These are phyloP conservation scores for Lagopus leucura DNA, from an alignment of 2,113 vertebrate genomes.

Conservation along the genomic window DNA sequence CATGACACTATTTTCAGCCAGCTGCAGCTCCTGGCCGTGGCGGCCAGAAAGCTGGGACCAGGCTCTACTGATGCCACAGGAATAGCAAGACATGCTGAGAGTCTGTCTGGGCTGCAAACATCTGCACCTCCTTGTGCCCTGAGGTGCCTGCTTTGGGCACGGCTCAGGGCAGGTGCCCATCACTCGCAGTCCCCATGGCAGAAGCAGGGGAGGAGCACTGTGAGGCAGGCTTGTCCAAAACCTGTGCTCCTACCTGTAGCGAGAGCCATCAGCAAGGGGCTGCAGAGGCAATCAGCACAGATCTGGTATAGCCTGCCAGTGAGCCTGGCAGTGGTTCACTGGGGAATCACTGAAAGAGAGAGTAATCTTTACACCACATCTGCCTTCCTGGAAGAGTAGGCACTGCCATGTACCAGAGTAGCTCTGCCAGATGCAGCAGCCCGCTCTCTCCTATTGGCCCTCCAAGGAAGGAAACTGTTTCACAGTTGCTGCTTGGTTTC, in stretches of 20 bases:
- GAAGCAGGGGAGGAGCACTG: neutral
- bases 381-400: constrained; percentile 11
- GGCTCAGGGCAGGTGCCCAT: neutral
- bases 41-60: neutral
- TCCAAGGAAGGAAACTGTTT: neutral
- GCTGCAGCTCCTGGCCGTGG: too few species aligned
- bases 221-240: neutral
- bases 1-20: rapidly evolving
- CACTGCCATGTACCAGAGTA: neutral
- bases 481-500: neutral
- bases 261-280: rapidly evolving
- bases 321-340: neutral
- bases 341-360: neutral
- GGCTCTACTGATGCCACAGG: rapidly evolving
- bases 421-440: neutral
- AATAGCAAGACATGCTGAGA: neutral
- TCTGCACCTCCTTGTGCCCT: neutral
- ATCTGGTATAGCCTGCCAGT: neutral
- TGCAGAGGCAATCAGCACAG: neutral
- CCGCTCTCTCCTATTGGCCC: neutral
- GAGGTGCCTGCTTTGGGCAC: neutral
- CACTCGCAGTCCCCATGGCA: rapidly evolving
- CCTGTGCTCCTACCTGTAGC: neutral
- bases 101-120: rapidly evolving
- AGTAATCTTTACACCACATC: rapidly evolving